Evolutionary conservation across 2,888 invertebrate species (phyloP), one percentile per base, ranked within the genome.

Genomic region (Drosophila birchii): DNA sequence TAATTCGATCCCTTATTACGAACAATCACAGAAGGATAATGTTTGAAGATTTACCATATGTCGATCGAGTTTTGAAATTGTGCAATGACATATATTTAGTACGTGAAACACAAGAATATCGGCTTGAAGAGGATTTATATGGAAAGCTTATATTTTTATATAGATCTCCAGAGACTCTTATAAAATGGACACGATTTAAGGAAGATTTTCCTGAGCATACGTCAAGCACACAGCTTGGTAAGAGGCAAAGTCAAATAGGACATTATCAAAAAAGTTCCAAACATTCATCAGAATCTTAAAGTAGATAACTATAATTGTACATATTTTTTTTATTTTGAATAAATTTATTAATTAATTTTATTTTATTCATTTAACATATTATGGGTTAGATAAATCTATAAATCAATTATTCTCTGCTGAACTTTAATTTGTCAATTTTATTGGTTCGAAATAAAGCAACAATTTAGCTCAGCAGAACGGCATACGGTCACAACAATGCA

Each of bases 111-210:
- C 94, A 96, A 47, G 98, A 99, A 90, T 95, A 98, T 79, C 94
- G 95, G 12, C 94, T 99, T 47, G 99, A 99, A 93, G 99, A 99
- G 93, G 98, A 99, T 91, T 94, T 99, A 53, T 99, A 98, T 93
- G 98, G 98, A 36, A 99, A 99, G 94, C 93, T 99, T 49, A 96
- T 99, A 89, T 99, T 99, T 96, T 94, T 99, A 76, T 99, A 98
- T 93, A 95, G 99, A 81, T 98, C 98, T 29, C 98, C 99, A 5
- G 98, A 98, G 91, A 98, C 98, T 11, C 95, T 99, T 92, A 98
- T 99, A 83, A 96, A 95, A 90, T 95, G 95, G 95, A 95, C 94
- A 0, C 75, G 91, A 34, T 86, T 81, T 12, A 86, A 80, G 59
- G 89, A 90, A 23, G 89, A 90, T 12, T 61, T 76, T 34, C 32